Percentiles rank a stretch among this genome's conserved stretches.
Conservation (phyloP, 2,888 invertebrate genomes). For the Osedax frankpressi region DNA sequence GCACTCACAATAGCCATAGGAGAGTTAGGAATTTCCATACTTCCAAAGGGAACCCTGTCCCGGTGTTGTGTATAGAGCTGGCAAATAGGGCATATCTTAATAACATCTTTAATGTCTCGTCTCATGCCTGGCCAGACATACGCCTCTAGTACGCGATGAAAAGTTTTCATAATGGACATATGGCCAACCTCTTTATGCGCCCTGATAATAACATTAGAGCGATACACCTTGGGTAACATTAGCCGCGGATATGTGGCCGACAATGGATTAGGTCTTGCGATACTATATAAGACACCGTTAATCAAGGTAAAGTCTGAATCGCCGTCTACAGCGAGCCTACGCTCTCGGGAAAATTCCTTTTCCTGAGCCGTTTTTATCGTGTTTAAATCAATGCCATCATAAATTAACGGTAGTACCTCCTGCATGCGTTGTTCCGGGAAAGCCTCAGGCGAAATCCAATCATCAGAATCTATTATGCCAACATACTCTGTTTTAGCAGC, state of each 20-base stretch:
- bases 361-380: not conserved
- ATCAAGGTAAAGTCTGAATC: not conserved
- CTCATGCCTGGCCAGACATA: conserved; percentile 19
- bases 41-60: not conserved
- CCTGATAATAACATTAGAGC: not conserved
- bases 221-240: conserved; percentile 7
- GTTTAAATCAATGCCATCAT: not conserved
- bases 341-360: not conserved
- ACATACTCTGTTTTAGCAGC: not conserved
- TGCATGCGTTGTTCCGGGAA: not conserved
- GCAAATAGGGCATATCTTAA: conserved; percentile 3
- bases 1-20: not conserved
- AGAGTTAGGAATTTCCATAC: not conserved
- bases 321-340: not conserved
- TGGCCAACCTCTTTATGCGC: conserved; percentile 16
- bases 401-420: not conserved
- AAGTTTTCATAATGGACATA: no score
- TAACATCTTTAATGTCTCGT: not conserved
- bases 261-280: not conserved
- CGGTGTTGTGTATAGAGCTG: not conserved
- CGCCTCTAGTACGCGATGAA: conserved; percentile 10
- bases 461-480: not conserved
- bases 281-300: not conserved
- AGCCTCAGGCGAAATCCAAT: not conserved
- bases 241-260: not conserved